Conservation (phyloP, 2,888 invertebrate species). For the Spisula subtruncata region DNA sequence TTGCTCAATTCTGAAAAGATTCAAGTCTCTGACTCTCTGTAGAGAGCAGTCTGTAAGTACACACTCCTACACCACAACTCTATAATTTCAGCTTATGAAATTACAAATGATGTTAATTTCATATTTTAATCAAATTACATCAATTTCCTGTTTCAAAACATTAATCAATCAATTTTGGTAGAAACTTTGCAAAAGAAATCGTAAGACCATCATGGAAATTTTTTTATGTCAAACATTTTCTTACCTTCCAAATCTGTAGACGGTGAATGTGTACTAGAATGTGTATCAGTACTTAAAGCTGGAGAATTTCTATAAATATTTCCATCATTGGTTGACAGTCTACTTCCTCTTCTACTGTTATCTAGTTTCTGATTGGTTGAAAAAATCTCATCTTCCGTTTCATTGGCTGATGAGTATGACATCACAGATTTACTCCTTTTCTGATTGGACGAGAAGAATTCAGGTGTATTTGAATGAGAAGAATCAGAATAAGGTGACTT, state of each 20-base stretch:
- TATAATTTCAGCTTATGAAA: no score
- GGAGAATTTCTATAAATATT: constrained; percentile 53
- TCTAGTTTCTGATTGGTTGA: constrained; percentile 35
- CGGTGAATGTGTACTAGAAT: constrained; percentile 52
- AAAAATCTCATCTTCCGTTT: constrained; percentile 39
- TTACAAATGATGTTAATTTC: no score
- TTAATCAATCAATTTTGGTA: no score
- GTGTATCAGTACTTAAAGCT: constrained; percentile 41
- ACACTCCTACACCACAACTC: no score
- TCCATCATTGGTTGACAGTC: constrained; percentile 48
- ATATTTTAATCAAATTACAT: no score
- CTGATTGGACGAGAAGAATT: constrained; percentile 63
- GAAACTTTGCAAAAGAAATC: no score
- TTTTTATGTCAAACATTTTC: no score
- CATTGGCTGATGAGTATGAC: constrained; percentile 54
- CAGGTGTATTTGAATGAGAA: constrained; percentile 58
- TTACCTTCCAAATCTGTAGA: constrained; percentile 64
- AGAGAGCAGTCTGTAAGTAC: no score
- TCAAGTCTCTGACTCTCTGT: no score
- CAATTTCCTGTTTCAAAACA: no score
- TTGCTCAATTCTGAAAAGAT: no score
- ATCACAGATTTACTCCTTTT: constrained; percentile 64
- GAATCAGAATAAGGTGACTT: constrained; percentile 44
- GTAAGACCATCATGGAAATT: no score
- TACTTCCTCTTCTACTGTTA: constrained; percentile 42